phyloP scores from a whole-genome alignment of 2,888 invertebrate species.

The Lithodes maja region DNA sequence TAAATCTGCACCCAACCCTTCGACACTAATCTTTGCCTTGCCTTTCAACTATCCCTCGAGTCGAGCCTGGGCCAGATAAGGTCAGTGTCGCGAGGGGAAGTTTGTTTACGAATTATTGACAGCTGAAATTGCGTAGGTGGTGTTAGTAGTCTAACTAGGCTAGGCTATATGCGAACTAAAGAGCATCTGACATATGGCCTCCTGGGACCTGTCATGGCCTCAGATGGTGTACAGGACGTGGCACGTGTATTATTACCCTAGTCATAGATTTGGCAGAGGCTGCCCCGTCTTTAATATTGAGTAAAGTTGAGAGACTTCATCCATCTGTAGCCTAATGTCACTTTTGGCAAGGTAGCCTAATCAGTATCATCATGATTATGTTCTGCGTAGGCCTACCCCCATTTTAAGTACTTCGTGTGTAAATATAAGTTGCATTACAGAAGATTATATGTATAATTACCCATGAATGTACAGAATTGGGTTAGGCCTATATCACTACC shows the following conservation, averaged over 20 bases:
- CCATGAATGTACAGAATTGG: no score
- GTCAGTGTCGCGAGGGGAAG: not conserved
- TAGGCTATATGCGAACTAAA: not conserved
- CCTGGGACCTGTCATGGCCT: not conserved
- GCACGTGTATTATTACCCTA: no score
- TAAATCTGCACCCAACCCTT: not conserved
- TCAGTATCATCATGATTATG: no score
- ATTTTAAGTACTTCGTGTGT: not conserved
- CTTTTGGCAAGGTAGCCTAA: no score
- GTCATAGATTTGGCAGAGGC: no score
- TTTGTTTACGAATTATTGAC: conserved; percentile 63
- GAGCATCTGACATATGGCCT: not conserved
- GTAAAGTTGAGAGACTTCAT: no score
- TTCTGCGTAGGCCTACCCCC: no score
- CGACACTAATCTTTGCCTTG: not conserved
- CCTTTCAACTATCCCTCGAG: not conserved
- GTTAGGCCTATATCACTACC: not conserved
- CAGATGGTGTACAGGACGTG: no score
- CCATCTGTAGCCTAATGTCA: no score
- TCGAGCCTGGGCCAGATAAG: not conserved
- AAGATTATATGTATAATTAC: not conserved
- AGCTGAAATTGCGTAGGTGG: conserved; percentile 61
- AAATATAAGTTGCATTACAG: not conserved
- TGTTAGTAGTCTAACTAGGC: not conserved
- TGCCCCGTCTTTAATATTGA: no score